A percentile compares a stretch with the other conserved stretches of the same genome.
These are phyloP conservation scores for Eulacestoma nigropectus DNA, from an alignment of 2,113 vertebrate genomes.

Conservation along the genomic window DNA sequence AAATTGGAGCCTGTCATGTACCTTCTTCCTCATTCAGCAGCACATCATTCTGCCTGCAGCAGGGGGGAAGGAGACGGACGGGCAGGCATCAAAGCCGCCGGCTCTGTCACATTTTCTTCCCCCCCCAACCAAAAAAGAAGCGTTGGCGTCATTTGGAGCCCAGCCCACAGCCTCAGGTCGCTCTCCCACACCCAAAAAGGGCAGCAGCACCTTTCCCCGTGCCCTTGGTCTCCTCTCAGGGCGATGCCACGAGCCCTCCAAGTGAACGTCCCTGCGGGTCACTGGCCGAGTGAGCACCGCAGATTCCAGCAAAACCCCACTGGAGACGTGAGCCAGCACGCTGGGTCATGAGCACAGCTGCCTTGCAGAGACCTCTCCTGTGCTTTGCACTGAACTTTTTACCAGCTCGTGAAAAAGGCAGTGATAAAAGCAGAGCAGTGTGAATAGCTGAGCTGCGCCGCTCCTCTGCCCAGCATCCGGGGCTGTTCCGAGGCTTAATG, in stretches of 20 bases:
- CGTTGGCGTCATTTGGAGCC: not conserved
- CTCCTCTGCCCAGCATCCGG: not conserved
- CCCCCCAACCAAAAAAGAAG: not conserved
- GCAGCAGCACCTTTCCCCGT: not conserved
- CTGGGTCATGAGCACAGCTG: not conserved
- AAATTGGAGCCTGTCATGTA: conserved; percentile 40
- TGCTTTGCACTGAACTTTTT: conserved; percentile 29
- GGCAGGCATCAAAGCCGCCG: conserved; percentile 26
- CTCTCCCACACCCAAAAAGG: not conserved
- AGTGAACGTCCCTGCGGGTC: not conserved
- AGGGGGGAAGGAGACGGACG: conserved; percentile 32
- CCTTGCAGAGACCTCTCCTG: conserved; percentile 9
- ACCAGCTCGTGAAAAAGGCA: not conserved
- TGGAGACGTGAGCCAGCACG: not conserved
- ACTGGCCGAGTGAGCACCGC: not conserved
- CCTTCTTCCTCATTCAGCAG: conserved; percentile 29
- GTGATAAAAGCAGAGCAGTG: conserved; percentile 16
- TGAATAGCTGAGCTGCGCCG: not conserved
- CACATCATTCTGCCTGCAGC: conserved; percentile 33
- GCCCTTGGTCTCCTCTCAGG: not conserved
- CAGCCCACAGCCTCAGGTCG: not conserved
- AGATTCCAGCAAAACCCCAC: not conserved
- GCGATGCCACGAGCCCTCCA: not conserved
- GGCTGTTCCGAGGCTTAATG: not conserved
- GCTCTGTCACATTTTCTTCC: conserved; percentile 32